These are phyloP conservation scores for Dolichotis patagonum DNA, from an alignment of 2,113 vertebrate species.

Conservation along the genomic window DNA sequence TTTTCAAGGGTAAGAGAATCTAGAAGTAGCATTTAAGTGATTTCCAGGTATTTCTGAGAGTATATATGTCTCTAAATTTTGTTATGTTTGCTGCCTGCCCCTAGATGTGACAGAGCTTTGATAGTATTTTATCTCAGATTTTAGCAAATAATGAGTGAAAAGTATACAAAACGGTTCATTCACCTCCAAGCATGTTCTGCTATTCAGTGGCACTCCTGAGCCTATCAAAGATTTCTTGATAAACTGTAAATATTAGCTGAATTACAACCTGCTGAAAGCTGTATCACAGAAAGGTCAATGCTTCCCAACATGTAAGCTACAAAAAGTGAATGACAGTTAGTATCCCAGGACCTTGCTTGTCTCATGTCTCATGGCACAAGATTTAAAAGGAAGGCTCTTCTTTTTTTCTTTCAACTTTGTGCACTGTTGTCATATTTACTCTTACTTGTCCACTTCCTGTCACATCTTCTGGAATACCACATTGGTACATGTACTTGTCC, in stretches of 20 bases:
- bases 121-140: conserved; percentile 17
- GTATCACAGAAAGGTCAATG: neutral
- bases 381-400: neutral
- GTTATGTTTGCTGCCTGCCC: neutral
- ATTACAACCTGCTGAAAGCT: neutral
- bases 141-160: neutral
- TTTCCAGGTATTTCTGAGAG: neutral
- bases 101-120: neutral
- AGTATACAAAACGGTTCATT: conserved; percentile 29
- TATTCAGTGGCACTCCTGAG: conserved; percentile 12
- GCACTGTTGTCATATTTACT: neutral
- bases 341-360: neutral
- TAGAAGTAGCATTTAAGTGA: neutral
- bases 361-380: neutral
- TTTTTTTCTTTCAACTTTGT: conserved; percentile 12
- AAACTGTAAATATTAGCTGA: neutral
- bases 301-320: neutral
- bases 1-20: neutral
- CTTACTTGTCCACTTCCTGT: neutral
- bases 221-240: conserved; percentile 29
- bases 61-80: neutral
- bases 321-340: neutral
- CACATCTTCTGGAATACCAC: neutral
- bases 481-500: neutral
- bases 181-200: neutral